Conservation (phyloP, 2,888 invertebrate species). For the Spisula subtruncata region DNA sequence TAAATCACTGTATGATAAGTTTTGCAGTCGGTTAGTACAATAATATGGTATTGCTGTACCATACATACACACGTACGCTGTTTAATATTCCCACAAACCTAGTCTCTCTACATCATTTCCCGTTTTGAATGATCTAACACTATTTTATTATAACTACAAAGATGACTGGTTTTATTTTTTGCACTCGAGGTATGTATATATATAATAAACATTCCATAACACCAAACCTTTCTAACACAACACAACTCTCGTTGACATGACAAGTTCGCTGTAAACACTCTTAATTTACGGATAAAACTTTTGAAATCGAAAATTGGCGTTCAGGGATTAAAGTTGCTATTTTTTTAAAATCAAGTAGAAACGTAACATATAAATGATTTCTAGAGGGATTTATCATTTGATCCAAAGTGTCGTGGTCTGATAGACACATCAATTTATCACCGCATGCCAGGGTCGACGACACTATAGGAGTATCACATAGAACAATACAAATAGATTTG, state of each 20-base stretch:
- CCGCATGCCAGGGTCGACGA: conserved; percentile 22
- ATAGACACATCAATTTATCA: conserved; percentile 43
- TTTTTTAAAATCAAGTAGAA: conserved; percentile 30
- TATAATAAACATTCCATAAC: background rate
- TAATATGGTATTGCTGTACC: too few relatives aligned
- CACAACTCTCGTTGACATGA: background rate
- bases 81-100: background rate
- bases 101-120: background rate
- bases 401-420: conserved; percentile 10
- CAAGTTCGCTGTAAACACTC: background rate
- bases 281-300: conserved; percentile 17
- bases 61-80: too few relatives aligned
- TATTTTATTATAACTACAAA: conserved; percentile 10
- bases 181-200: background rate
- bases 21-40: too few relatives aligned
- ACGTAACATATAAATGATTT: conserved; percentile 27
- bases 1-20: too few relatives aligned
- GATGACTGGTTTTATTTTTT: background rate
- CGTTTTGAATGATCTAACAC: background rate
- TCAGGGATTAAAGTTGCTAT: conserved; percentile 2
- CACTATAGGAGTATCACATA: background rate
- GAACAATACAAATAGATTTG: background rate
- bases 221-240: background rate
- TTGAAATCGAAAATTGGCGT: conserved; percentile 2
- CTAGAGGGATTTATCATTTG: background rate